Evolutionary conservation across 2,888 invertebrate genomes (phyloP).

Genomic region (Pristionchus mayeri): DNA sequence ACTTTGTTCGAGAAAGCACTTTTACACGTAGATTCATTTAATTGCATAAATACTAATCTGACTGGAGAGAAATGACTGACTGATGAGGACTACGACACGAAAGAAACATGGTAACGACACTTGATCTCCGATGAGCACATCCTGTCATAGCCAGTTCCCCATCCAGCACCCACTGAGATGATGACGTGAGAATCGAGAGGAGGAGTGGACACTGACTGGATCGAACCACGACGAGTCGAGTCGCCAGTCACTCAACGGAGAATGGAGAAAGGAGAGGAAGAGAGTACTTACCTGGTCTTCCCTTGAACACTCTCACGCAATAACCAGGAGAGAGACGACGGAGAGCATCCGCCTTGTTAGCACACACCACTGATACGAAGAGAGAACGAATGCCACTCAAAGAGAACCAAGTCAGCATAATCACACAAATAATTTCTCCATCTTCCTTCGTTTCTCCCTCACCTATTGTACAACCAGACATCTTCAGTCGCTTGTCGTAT

Average conservation of each 20-base stretch:
- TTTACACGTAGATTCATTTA: not conserved
- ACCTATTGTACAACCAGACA: conserved; percentile 75
- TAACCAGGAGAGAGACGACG: conserved; percentile 74
- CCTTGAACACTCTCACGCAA: conserved; percentile 65
- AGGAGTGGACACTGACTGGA: conserved; percentile 20
- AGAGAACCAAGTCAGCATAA: not conserved
- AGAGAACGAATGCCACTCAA: conserved; percentile 73
- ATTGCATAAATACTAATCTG: conserved; percentile 23
- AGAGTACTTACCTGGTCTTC: not conserved
- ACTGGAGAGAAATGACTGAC: not conserved
- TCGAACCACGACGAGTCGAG: not conserved
- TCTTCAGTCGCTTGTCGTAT: conserved; percentile 73
- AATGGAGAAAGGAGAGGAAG: not conserved
- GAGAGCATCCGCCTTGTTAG: conserved; percentile 65
- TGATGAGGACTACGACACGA: not conserved
- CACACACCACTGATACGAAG: conserved; percentile 67
- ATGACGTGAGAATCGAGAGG: not conserved
- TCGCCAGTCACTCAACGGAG: not conserved
- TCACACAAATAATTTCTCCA: not conserved
- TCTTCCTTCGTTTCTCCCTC: not conserved
- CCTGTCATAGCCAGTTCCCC: conserved; percentile 38
- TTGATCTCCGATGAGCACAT: conserved; percentile 3
- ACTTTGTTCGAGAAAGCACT: not conserved
- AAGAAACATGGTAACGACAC: conserved; percentile 16
- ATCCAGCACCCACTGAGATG: conserved; percentile 46